Percentiles rank a stretch among this genome's conserved stretches.
Evolutionary conservation across 2,113 vertebrate genomes (phyloP).

Genomic region (Blennius ocellaris): DNA sequence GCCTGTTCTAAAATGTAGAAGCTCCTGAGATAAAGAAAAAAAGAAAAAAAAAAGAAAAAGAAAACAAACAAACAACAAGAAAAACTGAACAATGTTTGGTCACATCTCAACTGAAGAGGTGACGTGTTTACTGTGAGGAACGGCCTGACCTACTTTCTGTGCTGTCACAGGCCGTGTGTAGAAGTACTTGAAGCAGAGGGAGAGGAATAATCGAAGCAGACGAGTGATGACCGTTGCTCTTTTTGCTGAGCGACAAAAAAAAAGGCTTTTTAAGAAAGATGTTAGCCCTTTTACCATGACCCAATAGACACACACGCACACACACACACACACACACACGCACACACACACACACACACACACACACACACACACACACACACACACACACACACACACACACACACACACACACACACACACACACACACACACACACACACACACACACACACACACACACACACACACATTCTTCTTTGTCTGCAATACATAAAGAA

Average conservation of each 20-base stretch:
- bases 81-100: constrained; percentile 17
- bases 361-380: constrained; percentile 53
- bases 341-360: constrained; percentile 14
- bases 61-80: background rate
- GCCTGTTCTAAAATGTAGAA: constrained; percentile 76
- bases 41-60: background rate
- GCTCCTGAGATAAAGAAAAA: constrained; percentile 21
- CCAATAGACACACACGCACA: constrained; percentile 31
- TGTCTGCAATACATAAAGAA: constrained; percentile 84
- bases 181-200: constrained; percentile 50
- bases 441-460: constrained; percentile 43
- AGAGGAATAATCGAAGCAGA: constrained; percentile 28
- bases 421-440: constrained; percentile 27
- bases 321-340: constrained; percentile 42
- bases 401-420: constrained; percentile 35
- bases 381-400: constrained; percentile 35
- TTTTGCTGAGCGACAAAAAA: constrained; percentile 56
- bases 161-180: constrained; percentile 41
- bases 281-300: constrained; percentile 53
- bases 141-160: constrained; percentile 47
- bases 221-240: constrained; percentile 27
- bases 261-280: constrained; percentile 64
- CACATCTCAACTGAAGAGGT: constrained; percentile 35
- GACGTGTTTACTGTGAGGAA: constrained; percentile 60
- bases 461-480: constrained; percentile 63